Evolutionary conservation across 2,113 vertebrate species (phyloP), one percentile per base, ranked within the genome.

Genomic region (Pelmatolapia mariae): DNA sequence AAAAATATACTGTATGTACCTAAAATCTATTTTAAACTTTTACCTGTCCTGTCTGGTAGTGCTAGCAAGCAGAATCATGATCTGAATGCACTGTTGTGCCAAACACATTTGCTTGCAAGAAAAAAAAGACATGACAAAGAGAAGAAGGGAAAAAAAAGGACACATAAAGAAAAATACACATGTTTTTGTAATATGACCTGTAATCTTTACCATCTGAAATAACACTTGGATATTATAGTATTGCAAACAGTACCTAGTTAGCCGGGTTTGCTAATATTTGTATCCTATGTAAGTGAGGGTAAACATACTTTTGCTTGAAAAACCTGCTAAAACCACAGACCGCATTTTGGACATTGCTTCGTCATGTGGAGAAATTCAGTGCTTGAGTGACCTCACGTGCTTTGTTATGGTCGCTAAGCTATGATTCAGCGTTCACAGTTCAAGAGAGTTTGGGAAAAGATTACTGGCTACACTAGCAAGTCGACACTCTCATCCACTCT

Each of bases 1-100:
- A 71, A 71, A 40, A 43, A 71, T 71, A 71, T 6, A 24, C n/a
- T 3, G 8, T 43, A 71, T 7, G 68, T 18, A 10, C 15, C 9
- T 7, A 18, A 76, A 76, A 76, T 19, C 4, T n/a, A 38, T 61
- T 15, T n/a, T 0, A 33, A 63, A 63, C 1, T 0, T 66, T 66
- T 66, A 38, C 61, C 33, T 66, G 19, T 53, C 52, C 19, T 53
- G 33, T 38, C 33, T 66, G 19, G 19, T 66, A 66, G 19, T 22
- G 33, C 61, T 66, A 66, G 33, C 19, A 66, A 38, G 19, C 19
- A 66, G 18, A 66, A n/a, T 66, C 10, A 66, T 66, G 19, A n/a
- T 13, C 7, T 66, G 10, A 66, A 66, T 66, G 61, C 31, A n/a
- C 2, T 66, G 31, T 66, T 66, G 61, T 66, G 31, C 18, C 31